Evolutionary conservation across 2,888 invertebrate species (phyloP).

Genomic region (Drosophila borborema): DNA sequence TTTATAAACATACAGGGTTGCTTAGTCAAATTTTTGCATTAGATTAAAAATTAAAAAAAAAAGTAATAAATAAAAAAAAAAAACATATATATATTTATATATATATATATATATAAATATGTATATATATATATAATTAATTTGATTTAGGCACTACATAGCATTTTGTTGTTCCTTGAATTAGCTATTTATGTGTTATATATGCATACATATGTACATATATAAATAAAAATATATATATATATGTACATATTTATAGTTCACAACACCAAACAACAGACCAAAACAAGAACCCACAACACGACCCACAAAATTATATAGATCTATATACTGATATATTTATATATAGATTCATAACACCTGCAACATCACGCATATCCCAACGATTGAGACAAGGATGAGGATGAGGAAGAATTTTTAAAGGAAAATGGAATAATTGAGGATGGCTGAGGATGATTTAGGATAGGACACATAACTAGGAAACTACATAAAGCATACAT

Average conservation of each 20-base stretch:
- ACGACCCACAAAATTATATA: conserved; percentile 40
- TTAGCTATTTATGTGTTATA: conserved; percentile 22
- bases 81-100: too few relatives aligned
- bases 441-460: not conserved
- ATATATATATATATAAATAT: too few relatives aligned
- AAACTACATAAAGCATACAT: conserved; percentile 33
- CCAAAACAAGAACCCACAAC: conserved; percentile 38
- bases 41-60: conserved; percentile 33
- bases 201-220: not conserved
- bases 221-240: not conserved
- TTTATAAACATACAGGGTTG: conserved; percentile 78
- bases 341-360: conserved; percentile 51
- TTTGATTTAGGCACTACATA: conserved; percentile 41
- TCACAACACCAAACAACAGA: conserved; percentile 32
- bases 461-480: conserved; percentile 28
- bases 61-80: not conserved
- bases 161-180: conserved; percentile 61
- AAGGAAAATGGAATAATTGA: not conserved
- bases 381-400: conserved; percentile 68
- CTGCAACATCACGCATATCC: conserved; percentile 80
- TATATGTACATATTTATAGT: not conserved
- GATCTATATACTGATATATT: not conserved
- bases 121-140: not conserved
- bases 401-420: conserved; percentile 13
- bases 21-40: conserved; percentile 81